These are phyloP conservation scores for Macrochelys suwanniensis DNA, from an alignment of 2,797 vertebrate species.

Conservation along the genomic window DNA sequence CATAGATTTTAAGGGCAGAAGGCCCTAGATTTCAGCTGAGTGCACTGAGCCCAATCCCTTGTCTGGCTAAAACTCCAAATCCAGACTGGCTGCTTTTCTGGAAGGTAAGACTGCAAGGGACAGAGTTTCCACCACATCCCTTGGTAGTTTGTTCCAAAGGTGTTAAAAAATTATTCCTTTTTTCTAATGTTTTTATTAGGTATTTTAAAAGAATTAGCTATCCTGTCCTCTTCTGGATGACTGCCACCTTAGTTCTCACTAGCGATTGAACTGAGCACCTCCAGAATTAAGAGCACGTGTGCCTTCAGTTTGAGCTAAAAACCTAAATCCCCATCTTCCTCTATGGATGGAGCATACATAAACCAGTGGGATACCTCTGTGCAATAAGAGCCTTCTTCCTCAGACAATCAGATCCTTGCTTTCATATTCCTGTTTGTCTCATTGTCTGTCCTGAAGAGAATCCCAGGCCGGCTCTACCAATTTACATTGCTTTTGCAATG, in stretches of 20 bases:
- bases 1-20: not conserved
- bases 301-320: not conserved
- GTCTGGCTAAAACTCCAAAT: not conserved
- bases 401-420: not conserved
- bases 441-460: not conserved
- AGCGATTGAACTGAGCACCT: not conserved
- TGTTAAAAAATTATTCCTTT: not conserved
- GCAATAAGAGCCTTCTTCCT: not conserved
- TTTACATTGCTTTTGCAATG: accelerated
- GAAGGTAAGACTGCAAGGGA: not conserved
- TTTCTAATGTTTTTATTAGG: not conserved
- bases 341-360: not conserved
- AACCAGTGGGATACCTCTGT: not conserved
- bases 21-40: not conserved
- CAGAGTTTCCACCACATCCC: not conserved
- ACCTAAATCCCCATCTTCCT: not conserved
- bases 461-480: not conserved
- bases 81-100: not conserved
- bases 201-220: not conserved
- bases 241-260: not conserved
- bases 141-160: not conserved
- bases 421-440: not conserved
- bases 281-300: not conserved
- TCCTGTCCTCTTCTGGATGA: not conserved
- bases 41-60: not conserved